Base-by-base conservation (phyloP, 2,113 vertebrate genomes). In the Enhydra lutris region DNA sequence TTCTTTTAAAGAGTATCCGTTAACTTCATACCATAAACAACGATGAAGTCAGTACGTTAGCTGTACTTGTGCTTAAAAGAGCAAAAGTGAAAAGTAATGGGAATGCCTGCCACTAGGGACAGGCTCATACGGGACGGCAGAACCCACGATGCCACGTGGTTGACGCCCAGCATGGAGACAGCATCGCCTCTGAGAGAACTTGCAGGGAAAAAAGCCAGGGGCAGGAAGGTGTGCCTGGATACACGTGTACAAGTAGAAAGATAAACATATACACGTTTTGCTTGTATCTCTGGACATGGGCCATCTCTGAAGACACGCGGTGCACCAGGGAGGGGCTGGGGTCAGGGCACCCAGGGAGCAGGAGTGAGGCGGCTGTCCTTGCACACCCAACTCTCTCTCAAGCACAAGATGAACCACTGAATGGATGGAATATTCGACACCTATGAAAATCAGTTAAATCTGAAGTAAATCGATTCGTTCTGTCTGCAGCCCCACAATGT, bases 351-450 rank as follows among this genome's bases (percentile, higher is more conserved):
- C 42, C 42, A 8, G 15, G 5, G 36, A 57, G 2, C 17, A 17
- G 1, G 71, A 0, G 0, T 18, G 13, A 36, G 8, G 15, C 0
- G 1, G 36, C 12, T 34, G 24, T 6, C 4, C 0, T 0, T 8
- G 18, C 17, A 1, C 21, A 4, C 18, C 1, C 39, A 18, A 57
- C 24, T 4, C 10, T 57, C 31, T 29, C 65, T 9, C 5, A n/a
- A 36, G 57, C 57, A 11, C 14, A 34, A 6, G 76, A 57, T 0
- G 21, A 74, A n/a, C 31, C 20, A 34, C 0, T 13, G 29, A 88
- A 29, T 0, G 3, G 31, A 59, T 0, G 14, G 14, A 47, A 34
- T n/a, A 34, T 59, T 14, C 24, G 39, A 26, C 23, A 26, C 12
- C 69, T 14, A 45, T 5, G 18, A n/a, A 80, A 26, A n/a, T 2